Conservation (phyloP, 37 sponge, comb jelly and placozoan genomes). For the Haliclona indistincta region DNA sequence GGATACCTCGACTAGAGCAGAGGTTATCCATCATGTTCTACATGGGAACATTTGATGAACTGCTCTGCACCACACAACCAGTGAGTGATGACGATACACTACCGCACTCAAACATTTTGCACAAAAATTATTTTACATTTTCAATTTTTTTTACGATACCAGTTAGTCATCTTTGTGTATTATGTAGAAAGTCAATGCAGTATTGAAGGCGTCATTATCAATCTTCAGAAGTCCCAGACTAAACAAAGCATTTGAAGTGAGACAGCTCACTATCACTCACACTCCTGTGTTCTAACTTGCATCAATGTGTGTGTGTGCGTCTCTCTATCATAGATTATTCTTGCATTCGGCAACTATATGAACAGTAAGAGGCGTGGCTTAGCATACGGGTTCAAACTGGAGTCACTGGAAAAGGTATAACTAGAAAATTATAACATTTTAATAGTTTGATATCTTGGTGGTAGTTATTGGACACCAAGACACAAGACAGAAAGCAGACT, state of each 20-base stretch:
- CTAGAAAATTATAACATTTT: neutral
- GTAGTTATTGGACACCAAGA: slow-evolving; percentile 68
- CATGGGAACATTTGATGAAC: slow-evolving; percentile 90
- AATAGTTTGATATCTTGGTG: neutral
- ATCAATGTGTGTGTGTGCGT: neutral
- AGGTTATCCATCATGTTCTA: slow-evolving; percentile 76
- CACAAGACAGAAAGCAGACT: slow-evolving; percentile 59
- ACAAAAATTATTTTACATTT: too few relatives aligned
- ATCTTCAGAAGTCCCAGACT: slow-evolving; percentile 67
- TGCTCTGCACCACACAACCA: slow-evolving; percentile 54
- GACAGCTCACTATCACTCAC: neutral
- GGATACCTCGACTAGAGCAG: slow-evolving; percentile 73
- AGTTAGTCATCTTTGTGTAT: neutral
- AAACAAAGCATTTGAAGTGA: slow-evolving; percentile 82
- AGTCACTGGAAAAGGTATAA: slow-evolving; percentile 72
- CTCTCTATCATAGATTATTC: slow-evolving; percentile 62
- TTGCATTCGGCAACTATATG: slow-evolving; percentile 95
- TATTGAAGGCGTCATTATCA: slow-evolving; percentile 70
- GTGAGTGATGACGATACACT: too few relatives aligned
- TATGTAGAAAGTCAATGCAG: slow-evolving; percentile 65
- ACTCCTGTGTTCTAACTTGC: too few relatives aligned
- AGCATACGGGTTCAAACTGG: slow-evolving; percentile 77
- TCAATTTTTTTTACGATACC: too few relatives aligned
- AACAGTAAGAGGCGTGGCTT: slow-evolving; percentile 82
- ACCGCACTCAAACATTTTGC: too few relatives aligned